Base-by-base conservation (phyloP, 2,888 invertebrate species). In the Aphidius colemani region DNA sequence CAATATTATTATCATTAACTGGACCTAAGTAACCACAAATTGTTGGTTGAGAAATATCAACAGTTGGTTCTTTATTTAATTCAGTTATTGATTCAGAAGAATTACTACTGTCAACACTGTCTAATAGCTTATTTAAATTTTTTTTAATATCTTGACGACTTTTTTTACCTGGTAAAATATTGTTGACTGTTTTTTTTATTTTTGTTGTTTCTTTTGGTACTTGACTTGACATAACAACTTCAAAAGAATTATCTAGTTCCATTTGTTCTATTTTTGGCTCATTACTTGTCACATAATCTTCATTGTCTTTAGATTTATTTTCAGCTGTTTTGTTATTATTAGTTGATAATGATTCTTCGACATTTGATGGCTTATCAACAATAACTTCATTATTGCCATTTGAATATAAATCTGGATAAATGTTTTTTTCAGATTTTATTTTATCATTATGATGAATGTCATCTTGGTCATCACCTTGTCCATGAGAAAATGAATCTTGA, bases 401-500 rank as follows among this genome's bases (percentile, higher is more conserved):
- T 51, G 30, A 30, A 30, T 30, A 5, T 30, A 30, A 3, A 30
- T 3, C 30, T 30, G 5, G 4, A 30, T 30, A 2, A 30, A 30
- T 30, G 0, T 30, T 3, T 30, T 30, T 2, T 30, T 30, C 30
- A 30, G 11, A 48, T 11, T 6, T 13, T 6, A 7, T 43, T 8
- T 41, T n/a, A 44, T 55, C 13, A 3, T 46, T 3, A 10, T 11
- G 30, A n/a, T n/a, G n/a, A 45, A 40, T 45, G 9, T 8, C 13
- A 3, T 46, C 6, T n/a, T 11, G 30, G 44, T 56, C 45, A 11
- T n/a, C 11, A n/a, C 18, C 2, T 10, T 58, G 13, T 40, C 61
- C 7, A 40, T 63, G 18, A 40, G 58, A 11, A 7, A 40, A 58
- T 40, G 40, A 30, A 58, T 58, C 7, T 9, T 63, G 58, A 60